Evolutionary conservation across 1,140 invertebrate species (phyloP), one percentile per base, ranked within the genome.

Genomic region (Adelges cooleyi): DNA sequence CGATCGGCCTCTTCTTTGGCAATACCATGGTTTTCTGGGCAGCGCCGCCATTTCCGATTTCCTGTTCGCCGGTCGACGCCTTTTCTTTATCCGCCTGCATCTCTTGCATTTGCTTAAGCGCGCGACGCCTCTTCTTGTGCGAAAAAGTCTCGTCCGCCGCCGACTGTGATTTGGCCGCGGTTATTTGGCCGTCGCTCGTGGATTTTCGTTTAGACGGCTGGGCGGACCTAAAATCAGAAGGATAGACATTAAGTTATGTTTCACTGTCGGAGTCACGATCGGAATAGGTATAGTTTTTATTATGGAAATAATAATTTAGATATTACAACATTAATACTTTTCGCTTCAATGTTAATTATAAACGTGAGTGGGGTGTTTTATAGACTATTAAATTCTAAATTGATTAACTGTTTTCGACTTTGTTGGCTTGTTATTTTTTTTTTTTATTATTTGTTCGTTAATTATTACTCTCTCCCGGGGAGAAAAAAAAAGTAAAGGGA

Each of bases 161-260:
- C 0, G 56, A 20, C 25, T 27, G 38, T 11, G 42, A n/a, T 33
- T 62, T 44, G 23, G 56, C 42, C 23, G 6, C 56, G 40, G 3
- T 5, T 33, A 33, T 11, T 33, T 33, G 29, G 3, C 42, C 40
- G 40, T 62, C 56, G 5, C 40, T 25, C 22, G 56, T 33, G n/a
- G 56, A 62, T 9, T 62, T 62, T 3, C 56, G 38, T 62, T 62
- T 62, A 10, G 56, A 62, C 3, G 56, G 25, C 42, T 33, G 29
- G 5, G 11, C 5, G 5, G 11, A 33, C 29, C 29, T 33, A 33
- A 33, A 33, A 33, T n/a, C n/a, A n/a, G n/a, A n/a, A n/a, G n/a
- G n/a, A n/a, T n/a, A n/a, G n/a, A n/a, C n/a, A n/a, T n/a, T n/a
- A n/a, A n/a, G n/a, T n/a, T n/a, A n/a, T n/a, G n/a, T n/a, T n/a